Evolutionary conservation across 2,113 vertebrate genomes (phyloP).

Genomic region (Charina bottae): DNA sequence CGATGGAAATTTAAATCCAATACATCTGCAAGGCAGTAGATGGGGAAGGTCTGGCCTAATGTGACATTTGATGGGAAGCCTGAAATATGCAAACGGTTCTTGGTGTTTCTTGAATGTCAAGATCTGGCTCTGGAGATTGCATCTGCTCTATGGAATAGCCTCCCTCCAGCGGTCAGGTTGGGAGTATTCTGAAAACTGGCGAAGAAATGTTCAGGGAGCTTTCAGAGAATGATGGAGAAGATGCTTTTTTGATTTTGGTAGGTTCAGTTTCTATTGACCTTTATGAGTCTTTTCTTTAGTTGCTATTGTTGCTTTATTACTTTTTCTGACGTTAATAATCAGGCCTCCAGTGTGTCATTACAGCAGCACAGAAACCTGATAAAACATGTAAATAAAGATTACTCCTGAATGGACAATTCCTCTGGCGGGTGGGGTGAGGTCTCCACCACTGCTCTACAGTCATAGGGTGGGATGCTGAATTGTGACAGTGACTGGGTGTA

Average conservation of each 20-base stretch:
- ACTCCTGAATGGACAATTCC: not conserved
- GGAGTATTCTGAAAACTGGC: not conserved
- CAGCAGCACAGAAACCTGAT: not conserved
- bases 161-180: not conserved
- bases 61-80: not conserved
- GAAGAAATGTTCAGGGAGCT: not conserved
- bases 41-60: not conserved
- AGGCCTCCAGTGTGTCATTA: not conserved
- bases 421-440: not conserved
- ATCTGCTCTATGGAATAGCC: not conserved
- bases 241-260: not conserved
- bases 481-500: not conserved
- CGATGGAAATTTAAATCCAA: not conserved
- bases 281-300: not conserved
- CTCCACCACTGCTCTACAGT: not conserved
- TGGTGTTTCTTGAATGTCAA: not conserved
- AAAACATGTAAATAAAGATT: not conserved
- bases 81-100: not conserved
- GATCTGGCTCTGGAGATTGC: not conserved
- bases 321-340: not conserved
- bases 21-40: not conserved
- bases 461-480: not conserved
- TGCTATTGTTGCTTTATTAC: not conserved
- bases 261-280: not conserved
- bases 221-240: not conserved